These are phyloP conservation scores for Aegithalos caudatus DNA, from an alignment of 2,113 vertebrate genomes.

Conservation along the genomic window DNA sequence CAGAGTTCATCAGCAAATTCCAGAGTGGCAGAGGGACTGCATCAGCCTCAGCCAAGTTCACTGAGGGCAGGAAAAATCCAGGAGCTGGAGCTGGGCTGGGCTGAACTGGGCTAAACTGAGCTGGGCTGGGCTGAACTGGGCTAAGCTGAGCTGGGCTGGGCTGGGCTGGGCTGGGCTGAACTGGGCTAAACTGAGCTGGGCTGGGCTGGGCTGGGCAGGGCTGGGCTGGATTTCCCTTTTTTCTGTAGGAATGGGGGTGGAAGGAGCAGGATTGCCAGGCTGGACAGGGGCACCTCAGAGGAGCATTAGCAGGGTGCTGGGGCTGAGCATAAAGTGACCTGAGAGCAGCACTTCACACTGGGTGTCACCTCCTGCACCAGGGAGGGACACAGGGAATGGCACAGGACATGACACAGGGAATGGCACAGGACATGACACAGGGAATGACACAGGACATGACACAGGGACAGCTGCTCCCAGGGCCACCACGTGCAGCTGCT, in stretches of 20 bases:
- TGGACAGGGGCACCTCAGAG: not conserved
- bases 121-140: no score
- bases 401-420: no score
- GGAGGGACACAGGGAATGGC: not conserved
- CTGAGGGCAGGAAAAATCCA: not conserved
- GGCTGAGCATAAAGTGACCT: not conserved
- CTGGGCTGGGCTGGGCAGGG: not conserved
- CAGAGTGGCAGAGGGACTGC: not conserved
- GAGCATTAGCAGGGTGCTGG: not conserved
- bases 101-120: not conserved
- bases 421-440: not conserved
- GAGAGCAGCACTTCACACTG: not conserved
- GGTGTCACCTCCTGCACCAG: not conserved
- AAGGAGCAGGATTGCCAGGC: not conserved
- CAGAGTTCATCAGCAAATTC: conserved; percentile 27
- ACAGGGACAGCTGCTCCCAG: not conserved
- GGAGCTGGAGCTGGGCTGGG: not conserved
- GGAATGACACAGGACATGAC: not conserved
- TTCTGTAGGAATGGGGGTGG: not conserved
- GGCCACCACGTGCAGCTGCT: not conserved
- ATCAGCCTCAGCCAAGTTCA: not conserved
- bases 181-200: not conserved
- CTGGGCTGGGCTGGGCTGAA: not conserved
- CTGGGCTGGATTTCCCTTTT: not conserved
- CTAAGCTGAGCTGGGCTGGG: not conserved